Evolutionary conservation across 1,140 invertebrate genomes (phyloP), one percentile per base, ranked within the genome.

Genomic region (Metopolophium dirhodum): DNA sequence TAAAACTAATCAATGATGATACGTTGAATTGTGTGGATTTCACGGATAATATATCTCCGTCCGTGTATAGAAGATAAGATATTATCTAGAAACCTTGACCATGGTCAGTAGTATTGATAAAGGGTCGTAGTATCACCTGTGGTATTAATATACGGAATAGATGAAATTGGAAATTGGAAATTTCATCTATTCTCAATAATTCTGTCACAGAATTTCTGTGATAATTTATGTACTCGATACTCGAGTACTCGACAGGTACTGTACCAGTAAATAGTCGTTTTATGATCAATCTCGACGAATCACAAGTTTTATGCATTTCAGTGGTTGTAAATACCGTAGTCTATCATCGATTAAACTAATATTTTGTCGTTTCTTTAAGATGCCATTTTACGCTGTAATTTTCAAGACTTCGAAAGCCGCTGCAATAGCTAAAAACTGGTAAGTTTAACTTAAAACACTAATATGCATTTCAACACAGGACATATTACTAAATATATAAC

Each of bases 361-460:
- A 49, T 37, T 83, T 91, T 37, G 8, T 57, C 7, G 20, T 49
- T 83, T n/a, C 41, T 30, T 83, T 11, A 20, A 54, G 2, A 93
- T 93, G 91, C 91, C 91, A 2, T 57, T 57, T n/a, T 93, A 86
- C 26, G 49, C 82, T 45, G 35, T 93, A 7, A 68, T 93, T 26
- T 57, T 54, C 49, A 37, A 6, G 26, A n/a, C 26, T 14, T 30
- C 82, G 6, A 83, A 93, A 41, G 0, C n/a, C 1, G 91, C 35
- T 30, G 30, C 82, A 30, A 51, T 93, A 41, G 49, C 37, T 6
- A 14, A 37, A 18, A 45, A 93, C 85, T 93, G 91, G 91, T 93
- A 93, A 51, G 7, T 85, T 83, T 2, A 83, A 23, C 20, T 83
- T 83, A 26, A 45, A 2, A 9, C 9, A 26, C 26, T 23, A 85